Conservation (phyloP, 2,797 vertebrate genomes). For the Malacoctenus gilli region DNA sequence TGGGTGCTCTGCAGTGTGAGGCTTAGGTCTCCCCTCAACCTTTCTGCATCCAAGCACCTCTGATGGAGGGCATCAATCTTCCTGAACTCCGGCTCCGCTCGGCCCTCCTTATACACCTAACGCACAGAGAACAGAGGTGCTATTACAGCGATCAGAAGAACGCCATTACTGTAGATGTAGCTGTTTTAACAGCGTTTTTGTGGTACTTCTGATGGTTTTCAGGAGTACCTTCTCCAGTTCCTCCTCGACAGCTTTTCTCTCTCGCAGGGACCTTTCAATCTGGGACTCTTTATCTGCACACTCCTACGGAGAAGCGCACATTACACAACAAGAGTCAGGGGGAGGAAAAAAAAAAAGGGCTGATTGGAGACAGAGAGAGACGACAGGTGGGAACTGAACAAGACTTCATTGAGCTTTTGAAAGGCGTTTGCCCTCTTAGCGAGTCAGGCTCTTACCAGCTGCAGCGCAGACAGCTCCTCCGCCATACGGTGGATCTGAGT, state of each 20-base stretch:
- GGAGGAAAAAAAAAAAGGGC: conserved; percentile 9
- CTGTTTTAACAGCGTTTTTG: no score
- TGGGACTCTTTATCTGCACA: conserved; percentile 91
- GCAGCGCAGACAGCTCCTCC: conserved; percentile 89
- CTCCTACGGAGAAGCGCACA: no score
- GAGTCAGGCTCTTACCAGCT: conserved; percentile 83
- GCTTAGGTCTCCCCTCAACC: conserved; percentile 86
- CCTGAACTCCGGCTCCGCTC: conserved; percentile 83
- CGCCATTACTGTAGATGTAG: no score
- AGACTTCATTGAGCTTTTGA: conserved; percentile 29
- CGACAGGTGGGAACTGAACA: conserved; percentile 14
- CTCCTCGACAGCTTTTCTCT: conserved; percentile 91
- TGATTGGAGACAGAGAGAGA: conserved; percentile 12
- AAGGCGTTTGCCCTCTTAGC: conserved; percentile 12
- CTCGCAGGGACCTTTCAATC: conserved; percentile 87
- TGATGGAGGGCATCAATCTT: conserved; percentile 91
- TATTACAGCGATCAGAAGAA: conserved; percentile 10
- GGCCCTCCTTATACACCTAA: conserved; percentile 87
- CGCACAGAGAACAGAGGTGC: conserved; percentile 9
- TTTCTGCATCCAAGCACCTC: conserved; percentile 87
- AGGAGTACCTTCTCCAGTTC: conserved; percentile 93
- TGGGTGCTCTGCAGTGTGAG: conserved; percentile 86
- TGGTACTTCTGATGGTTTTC: no score
- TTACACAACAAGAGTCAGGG: no score
- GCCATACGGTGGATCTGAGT: conserved; percentile 86